These are phyloP conservation scores for Chelonus insularis DNA, from an alignment of 1,140 invertebrate genomes.

Conservation along the genomic window DNA sequence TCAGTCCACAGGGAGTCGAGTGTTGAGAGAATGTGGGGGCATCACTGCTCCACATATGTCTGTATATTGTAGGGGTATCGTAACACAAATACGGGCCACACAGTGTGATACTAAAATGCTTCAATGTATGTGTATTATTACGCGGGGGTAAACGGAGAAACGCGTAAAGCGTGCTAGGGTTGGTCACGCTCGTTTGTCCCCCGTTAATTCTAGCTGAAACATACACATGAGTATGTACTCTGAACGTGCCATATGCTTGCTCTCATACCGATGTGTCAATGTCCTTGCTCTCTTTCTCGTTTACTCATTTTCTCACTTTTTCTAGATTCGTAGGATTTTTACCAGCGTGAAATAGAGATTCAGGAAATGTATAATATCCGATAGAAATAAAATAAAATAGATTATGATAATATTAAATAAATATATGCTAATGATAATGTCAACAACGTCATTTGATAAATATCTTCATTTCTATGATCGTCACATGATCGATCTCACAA, in stretches of 20 bases:
- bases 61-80: slow-evolving; percentile 49
- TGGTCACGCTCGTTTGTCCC: slow-evolving; percentile 58
- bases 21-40: slow-evolving; percentile 26
- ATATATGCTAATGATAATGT: too few species aligned
- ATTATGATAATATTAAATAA: too few species aligned
- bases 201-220: slow-evolving; percentile 44
- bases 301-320: not conserved
- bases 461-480: too few species aligned
- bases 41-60: slow-evolving; percentile 50
- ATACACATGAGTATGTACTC: slow-evolving; percentile 5
- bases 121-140: not conserved
- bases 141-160: slow-evolving; percentile 8
- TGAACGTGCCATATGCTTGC: slow-evolving; percentile 23
- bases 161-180: slow-evolving; percentile 32
- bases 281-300: not conserved
- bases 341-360: too few species aligned
- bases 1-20: slow-evolving; percentile 53
- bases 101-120: not conserved
- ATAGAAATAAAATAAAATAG: too few species aligned
- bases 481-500: too few species aligned
- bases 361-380: too few species aligned
- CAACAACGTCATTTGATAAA: too few species aligned
- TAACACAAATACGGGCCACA: not conserved
- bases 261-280: slow-evolving; percentile 21
- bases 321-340: too few species aligned